Evolutionary conservation across 2,797 vertebrate genomes (phyloP), one percentile per base, ranked within the genome.

Genomic region (Sphaeramia orbicularis): DNA sequence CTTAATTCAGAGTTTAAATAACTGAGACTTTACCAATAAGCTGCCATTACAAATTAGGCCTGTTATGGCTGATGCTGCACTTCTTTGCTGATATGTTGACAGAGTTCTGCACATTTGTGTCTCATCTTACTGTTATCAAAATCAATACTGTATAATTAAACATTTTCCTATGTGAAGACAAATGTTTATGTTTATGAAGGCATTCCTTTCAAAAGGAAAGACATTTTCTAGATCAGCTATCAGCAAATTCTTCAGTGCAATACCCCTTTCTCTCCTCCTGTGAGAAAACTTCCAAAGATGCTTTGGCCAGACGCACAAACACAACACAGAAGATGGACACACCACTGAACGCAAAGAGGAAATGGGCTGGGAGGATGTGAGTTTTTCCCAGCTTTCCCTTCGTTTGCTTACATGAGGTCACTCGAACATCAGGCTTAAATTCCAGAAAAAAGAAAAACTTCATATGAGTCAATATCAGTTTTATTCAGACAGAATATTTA

Each of bases 281-380:
- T 67, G 80, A 79, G 68, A 89, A 86, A 80, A 79, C 62, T 6
- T 49, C 7, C 58, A 61, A 43, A 56, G 36, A 76, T 58, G 49
- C 57, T 57, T 85, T 45, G 69, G 49, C 70, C 51, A 47, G 8
- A 59, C 18, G 12, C 15, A 45, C 30, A 36, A 16, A 50, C 15
- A 53, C 30, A 47, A 51, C 16, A 71, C 4, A n/a, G 19, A 57
- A 4, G 47, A 53, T 14, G 72, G 42, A 71, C 37, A 27, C 14
- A 55, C 38, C 9, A 40, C 53, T 18, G 38, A 21, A 60, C n/a
- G 27, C 38, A 42, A 27, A 70, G 70, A 80, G 75, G 74, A 80
- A 80, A 74, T 63, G 68, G 74, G 79, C 78, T 77, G 67, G 62
- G 79, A 84, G 80, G 83, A 89, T 74, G 78, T 80, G 78, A 75